phyloP scores from a whole-genome alignment of 2,797 vertebrate genomes.

The Falco columbarius region DNA sequence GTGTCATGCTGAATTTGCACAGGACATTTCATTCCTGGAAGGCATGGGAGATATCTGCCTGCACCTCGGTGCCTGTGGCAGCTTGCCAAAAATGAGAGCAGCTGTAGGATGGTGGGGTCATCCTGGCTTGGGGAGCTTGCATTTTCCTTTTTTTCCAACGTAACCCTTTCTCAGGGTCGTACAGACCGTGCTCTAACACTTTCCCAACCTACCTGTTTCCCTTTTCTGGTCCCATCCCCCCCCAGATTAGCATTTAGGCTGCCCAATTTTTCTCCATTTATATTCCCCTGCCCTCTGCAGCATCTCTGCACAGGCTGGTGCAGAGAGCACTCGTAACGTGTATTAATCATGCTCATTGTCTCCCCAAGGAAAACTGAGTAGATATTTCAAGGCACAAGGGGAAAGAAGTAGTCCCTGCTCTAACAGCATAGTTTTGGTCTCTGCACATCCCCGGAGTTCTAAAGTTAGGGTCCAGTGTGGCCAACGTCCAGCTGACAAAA shows the following conservation, averaged over 20 bases:
- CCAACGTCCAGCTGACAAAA: not conserved
- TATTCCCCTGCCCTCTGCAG: not conserved
- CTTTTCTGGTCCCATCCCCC: not conserved
- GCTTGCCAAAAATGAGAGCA: not conserved
- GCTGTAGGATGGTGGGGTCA: not conserved
- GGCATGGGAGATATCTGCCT: not conserved
- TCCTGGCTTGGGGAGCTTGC: not conserved
- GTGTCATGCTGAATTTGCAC: not conserved
- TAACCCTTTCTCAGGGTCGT: not conserved
- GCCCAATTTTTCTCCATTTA: not conserved
- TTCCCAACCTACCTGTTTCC: not conserved
- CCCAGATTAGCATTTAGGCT: not conserved
- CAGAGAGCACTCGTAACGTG: accelerated
- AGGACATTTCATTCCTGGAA: not conserved
- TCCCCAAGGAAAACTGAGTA: not conserved
- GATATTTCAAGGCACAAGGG: not conserved
- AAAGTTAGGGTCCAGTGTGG: not conserved
- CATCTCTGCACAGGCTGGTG: not conserved
- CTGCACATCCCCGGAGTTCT: not conserved
- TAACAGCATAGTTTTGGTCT: not conserved
- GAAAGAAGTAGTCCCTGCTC: not conserved
- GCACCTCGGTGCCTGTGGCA: accelerated
- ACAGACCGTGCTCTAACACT: not conserved
- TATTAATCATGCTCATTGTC: not conserved
- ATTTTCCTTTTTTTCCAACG: not conserved